Evolutionary conservation across 2,113 vertebrate species (phyloP).

Genomic region (Tiliqua scincoides): DNA sequence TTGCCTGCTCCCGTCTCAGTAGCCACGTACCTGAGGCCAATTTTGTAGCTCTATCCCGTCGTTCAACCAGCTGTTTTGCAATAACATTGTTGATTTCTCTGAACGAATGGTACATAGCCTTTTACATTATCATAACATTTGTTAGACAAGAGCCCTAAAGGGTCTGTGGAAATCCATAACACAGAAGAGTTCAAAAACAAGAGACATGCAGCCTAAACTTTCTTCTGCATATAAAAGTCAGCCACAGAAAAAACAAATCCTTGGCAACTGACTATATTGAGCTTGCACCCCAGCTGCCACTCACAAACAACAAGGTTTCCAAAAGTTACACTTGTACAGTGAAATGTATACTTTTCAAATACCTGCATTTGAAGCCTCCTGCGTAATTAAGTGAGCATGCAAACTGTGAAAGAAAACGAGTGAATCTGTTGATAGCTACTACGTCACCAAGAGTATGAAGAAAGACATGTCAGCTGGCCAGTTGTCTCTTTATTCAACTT

Average conservation of each 20-base stretch:
- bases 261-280: not conserved
- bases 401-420: not conserved
- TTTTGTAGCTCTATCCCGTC: constrained; percentile 43
- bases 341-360: not conserved
- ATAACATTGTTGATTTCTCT: constrained; percentile 63
- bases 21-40: constrained; percentile 58
- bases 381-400: not conserved
- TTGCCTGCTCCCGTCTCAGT: constrained; percentile 43
- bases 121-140: constrained; percentile 63
- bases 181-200: constrained; percentile 22
- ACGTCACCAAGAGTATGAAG: not conserved
- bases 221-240: not conserved
- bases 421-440: not conserved
- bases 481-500: not conserved
- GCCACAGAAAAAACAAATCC: not conserved
- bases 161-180: constrained; percentile 46
- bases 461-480: not conserved
- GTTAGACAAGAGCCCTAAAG: constrained; percentile 55
- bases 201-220: not conserved
- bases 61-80: constrained; percentile 61
- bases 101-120: constrained; percentile 27
- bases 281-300: not conserved
- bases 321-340: not conserved
- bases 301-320: not conserved
- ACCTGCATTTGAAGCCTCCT: not conserved